Evolutionary conservation across 2,113 vertebrate genomes (phyloP).

Genomic region (Ondatra zibethicus): DNA sequence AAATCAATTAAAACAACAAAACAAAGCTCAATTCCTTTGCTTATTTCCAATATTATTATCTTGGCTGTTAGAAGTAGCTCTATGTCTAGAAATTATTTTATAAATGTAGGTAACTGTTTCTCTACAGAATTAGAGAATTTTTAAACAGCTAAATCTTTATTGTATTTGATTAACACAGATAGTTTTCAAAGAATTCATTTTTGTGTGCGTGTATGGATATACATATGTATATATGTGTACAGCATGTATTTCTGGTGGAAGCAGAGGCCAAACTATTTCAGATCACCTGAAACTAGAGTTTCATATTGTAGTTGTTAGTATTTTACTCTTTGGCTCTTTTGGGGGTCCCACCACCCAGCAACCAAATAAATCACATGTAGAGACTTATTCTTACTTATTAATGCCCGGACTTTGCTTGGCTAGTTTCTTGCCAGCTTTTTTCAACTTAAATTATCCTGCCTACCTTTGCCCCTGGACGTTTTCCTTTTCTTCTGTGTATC

Average conservation of each 20-base stretch:
- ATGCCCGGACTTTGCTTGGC: no score
- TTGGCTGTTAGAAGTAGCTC: not conserved
- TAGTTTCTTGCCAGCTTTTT: no score
- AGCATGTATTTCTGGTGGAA: not conserved
- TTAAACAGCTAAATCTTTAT: conserved; percentile 1
- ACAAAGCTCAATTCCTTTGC: not conserved
- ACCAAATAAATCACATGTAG: no score
- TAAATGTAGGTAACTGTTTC: not conserved
- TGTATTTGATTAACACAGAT: not conserved
- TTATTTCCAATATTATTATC: not conserved
- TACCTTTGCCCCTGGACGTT: no score
- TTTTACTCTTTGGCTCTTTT: no score
- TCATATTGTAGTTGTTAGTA: no score
- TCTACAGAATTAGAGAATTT: not conserved
- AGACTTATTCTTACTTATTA: no score
- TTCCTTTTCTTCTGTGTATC: no score
- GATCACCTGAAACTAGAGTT: not conserved
- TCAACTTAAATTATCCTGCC: no score
- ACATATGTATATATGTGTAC: no score
- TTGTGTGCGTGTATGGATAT: not conserved
- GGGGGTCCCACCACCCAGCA: no score
- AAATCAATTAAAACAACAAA: conserved; percentile 43
- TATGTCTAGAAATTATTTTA: conserved; percentile 45
- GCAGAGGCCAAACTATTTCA: not conserved
- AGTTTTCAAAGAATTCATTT: not conserved